Evolutionary conservation across 2,797 vertebrate genomes (phyloP).

Genomic region (Lepus oiostolus): DNA sequence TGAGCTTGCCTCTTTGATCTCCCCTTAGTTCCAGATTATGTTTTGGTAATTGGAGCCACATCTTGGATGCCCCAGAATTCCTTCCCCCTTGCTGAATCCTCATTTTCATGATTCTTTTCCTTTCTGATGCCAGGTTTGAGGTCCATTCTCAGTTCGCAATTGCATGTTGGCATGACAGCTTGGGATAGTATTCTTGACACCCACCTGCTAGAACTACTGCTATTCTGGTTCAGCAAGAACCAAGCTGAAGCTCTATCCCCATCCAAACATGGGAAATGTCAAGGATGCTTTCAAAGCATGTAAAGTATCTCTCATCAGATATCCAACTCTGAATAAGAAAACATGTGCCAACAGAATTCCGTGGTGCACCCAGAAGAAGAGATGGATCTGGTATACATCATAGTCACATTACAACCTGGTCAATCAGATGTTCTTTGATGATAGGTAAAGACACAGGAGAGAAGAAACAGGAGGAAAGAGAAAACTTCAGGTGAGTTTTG

Average conservation of each 20-base stretch:
- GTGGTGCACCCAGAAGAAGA: neutral
- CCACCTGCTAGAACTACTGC: neutral
- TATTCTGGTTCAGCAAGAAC: neutral
- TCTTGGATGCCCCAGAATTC: neutral
- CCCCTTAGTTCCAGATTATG: neutral
- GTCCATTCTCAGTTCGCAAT: neutral
- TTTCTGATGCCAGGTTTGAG: neutral
- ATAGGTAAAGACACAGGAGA: neutral
- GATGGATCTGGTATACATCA: neutral
- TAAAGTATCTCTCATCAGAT: neutral
- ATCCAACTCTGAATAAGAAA: neutral
- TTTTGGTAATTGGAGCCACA: neutral
- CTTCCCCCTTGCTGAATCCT: constrained; percentile 1
- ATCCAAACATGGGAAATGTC: neutral
- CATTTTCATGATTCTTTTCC: constrained; percentile 19
- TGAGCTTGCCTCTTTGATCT: neutral
- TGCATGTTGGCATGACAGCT: neutral
- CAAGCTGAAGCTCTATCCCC: neutral
- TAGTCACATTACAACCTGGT: neutral
- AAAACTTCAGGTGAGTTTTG: neutral
- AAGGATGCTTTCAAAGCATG: neutral
- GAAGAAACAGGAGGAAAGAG: neutral
- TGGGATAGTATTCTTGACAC: neutral
- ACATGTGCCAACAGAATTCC: neutral
- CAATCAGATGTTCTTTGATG: neutral